Evolutionary conservation across 2,113 vertebrate species (phyloP).

Genomic region (Cebidichthys violaceus): DNA sequence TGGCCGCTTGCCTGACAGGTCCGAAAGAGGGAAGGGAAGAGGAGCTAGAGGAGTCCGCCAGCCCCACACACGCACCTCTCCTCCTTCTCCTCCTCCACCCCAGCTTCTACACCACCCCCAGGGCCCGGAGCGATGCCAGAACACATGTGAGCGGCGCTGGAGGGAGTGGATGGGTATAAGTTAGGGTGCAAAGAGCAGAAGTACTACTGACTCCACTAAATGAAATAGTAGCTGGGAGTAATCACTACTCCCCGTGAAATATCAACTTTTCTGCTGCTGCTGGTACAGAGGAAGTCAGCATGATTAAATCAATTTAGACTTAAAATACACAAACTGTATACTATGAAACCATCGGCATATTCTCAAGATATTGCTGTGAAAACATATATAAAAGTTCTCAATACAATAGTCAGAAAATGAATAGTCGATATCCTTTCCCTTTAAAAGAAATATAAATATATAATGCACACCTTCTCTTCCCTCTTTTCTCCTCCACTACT

Average conservation of each 20-base stretch:
- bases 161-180: constrained; percentile 54
- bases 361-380: not conserved
- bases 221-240: constrained; percentile 63
- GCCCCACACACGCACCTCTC: constrained; percentile 27
- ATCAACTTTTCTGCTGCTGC: not conserved
- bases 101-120: constrained; percentile 51
- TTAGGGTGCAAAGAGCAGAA: constrained; percentile 46
- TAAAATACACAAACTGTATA: not conserved
- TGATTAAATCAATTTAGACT: not conserved
- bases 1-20: constrained; percentile 83
- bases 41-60: constrained; percentile 54
- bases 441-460: not conserved
- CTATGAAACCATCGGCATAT: not conserved
- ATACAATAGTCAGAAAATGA: too few species aligned
- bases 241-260: constrained; percentile 5
- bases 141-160: constrained; percentile 62
- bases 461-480: constrained; percentile 24
- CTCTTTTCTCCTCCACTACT: constrained; percentile 34
- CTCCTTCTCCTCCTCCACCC: constrained; percentile 19
- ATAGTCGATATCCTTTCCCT: constrained; percentile 9
- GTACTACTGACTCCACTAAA: constrained; percentile 63
- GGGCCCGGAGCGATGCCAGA: constrained; percentile 77
- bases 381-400: not conserved
- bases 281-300: constrained; percentile 2
- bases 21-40: constrained; percentile 64